Base-by-base conservation (phyloP, 2,797 vertebrate species). In the Ispidina picta region DNA sequence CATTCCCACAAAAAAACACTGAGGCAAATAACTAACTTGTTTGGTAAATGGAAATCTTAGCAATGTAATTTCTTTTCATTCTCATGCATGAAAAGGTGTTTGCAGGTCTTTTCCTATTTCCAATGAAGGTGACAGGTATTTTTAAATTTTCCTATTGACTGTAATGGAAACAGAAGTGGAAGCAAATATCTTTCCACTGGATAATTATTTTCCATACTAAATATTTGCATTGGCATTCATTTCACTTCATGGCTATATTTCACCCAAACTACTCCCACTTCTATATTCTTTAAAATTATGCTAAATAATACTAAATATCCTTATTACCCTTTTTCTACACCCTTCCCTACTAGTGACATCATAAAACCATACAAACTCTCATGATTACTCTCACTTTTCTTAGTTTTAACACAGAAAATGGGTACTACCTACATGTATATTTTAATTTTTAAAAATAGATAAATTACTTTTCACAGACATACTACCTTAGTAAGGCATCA, bases 21-120 rank as follows among this genome's bases (percentile, higher is more conserved):
- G 37, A 80, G 28, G 35, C 26, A 79, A 86, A 59, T 46, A 66
- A 83, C 48, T 52, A 72, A 62, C 46, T 56, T 54, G 3, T 29
- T 52, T 35, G 8, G 35, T 52, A 26, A 90, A 54, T 35, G 11
- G 20, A 88, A 91, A 23, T 33, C 23, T 76, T 48, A 79, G 9
- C 9, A 55, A 35, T 29, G 18, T 33, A 1, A 3, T 55, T 70
- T 78, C 29, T 46, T 51, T 72, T 62, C 6, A 33, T 72, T 72
- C 8, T 43, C 0, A 0, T n/a, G 29, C 15, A 58, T 49, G 2
- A 9, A 46, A 72, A 60, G 5, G 2, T 37, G 18, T 58, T 63
- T 1, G 2, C 15, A 41, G 3, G 4, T 10, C 9, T 86, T 73
- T 86, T 52, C 12, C 6, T 81, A 3, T 90, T 72, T 52, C 21